Base-by-base conservation (phyloP, 2,888 invertebrate species). In the Cephonodes hylas region DNA sequence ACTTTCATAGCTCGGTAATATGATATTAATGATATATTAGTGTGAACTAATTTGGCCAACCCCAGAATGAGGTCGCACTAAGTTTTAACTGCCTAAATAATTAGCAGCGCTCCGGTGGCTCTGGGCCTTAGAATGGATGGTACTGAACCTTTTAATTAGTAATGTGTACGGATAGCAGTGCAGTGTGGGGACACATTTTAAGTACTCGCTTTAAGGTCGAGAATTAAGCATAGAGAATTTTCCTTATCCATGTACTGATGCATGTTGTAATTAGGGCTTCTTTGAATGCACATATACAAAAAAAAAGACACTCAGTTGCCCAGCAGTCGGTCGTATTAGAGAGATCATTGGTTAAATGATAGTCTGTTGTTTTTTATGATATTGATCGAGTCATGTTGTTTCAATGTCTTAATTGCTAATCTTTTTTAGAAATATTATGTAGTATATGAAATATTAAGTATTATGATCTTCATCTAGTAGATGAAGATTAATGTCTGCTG, bases 81-180 rank as follows among this genome's bases (percentile, higher is more conserved):
- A 83, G 79, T 86, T 87, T 80, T 79, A 80, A 81, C 84, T 84
- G 79, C 78, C 81, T 88, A 85, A 87, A 86, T 89, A 87, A 88
- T 88, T 82, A 83, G 76, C 70, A 66, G 73, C 76, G 77, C 81
- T 73, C 74, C 69, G 63, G 70, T 70, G 5, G 46, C 25, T 46
- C n/a, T 53, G 53, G 15, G 53, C 31, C 53, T 53, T 27, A 44
- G 20, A 20, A 20, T 20, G 10, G 53, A 31, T 53, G 27, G 10
- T 53, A 31, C 18, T 31, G 31, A 27, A 46, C 13, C 15, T 22
- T 38, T 23, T 23, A 23, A 44, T 57, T 61, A 61, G 23, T 53
- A 31, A 53, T 53, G 53, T 15, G 27, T 48, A 15, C 31, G n/a
- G 13, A 22, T 46, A 13, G 13, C 20, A 8, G 7, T 10, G 27